Evolutionary conservation across 1,140 invertebrate species (phyloP), one percentile per base, ranked within the genome.

Genomic region (Drosophila azteca): DNA sequence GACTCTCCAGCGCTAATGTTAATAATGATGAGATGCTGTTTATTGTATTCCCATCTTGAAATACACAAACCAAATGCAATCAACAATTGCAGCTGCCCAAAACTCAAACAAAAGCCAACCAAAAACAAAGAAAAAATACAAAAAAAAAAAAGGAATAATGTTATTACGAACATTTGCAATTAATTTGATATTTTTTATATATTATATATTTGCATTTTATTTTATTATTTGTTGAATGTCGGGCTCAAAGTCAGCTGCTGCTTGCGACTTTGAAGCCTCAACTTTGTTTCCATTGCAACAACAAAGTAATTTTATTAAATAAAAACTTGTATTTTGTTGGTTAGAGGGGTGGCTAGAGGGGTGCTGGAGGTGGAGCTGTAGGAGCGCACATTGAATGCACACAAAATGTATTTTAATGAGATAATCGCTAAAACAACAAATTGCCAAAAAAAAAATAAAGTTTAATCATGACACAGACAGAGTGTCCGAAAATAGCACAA

Each of bases 361-460:
- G 22, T 49, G 35, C 39, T 20, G 17, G 1, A 29, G 29, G 49
- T 48, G 52, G 66, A 71, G 63, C 68, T 20, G 17, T 20, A 61
- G 53, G 49, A 73, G 62, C 69, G 61, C 53, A 59, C 50, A 55
- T 44, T 58, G 67, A 74, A 82, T 87, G 82, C 82, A 87, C 65
- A 79, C 82, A 75, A 67, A 82, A 77, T 87, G 59, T 67, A 48
- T 69, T 82, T 81, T 59, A 82, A 87, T 87, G 83, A 87, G 79
- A 87, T 88, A 87, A 87, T 79, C 75, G 69, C 60, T 48, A 31
- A 68, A 66, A 48, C 52, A 53, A 83, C 65, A 59, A 54, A 31
- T n/a, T n/a, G n/a, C n/a, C n/a, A 61, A 49, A 45, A 26, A 11
- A 35, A 52, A 41, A 29, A 55, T 44, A 50, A 55, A 63, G 66